Percentiles rank a stretch among this genome's conserved stretches.
phyloP scores from a whole-genome alignment of 2,797 vertebrate species.

The Xenops minutus region DNA sequence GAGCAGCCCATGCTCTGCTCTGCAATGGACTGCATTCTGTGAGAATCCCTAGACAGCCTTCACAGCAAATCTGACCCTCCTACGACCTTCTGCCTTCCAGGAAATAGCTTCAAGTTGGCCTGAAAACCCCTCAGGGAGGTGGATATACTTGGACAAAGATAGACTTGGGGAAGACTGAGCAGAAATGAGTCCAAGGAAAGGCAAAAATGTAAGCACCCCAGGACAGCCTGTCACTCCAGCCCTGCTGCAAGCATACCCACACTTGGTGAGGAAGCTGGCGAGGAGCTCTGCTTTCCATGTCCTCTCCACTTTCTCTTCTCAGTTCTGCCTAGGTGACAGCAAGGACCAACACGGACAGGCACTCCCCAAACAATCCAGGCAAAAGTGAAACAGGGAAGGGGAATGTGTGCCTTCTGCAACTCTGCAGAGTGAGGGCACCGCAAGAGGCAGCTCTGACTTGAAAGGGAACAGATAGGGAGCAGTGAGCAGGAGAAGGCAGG shows the following conservation, averaged over 20 bases:
- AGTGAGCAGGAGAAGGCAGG: neutral
- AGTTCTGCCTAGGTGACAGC: neutral
- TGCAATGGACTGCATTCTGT: neutral
- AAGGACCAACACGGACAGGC: fast-evolving
- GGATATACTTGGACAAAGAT: neutral
- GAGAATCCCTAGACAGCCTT: neutral
- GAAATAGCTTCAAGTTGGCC: neutral
- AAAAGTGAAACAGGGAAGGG: conserved; percentile 45
- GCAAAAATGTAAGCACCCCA: neutral
- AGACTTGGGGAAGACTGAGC: neutral
- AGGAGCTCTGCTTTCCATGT: neutral
- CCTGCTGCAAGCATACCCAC: neutral
- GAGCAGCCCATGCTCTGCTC: neutral
- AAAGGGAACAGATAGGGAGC: neutral
- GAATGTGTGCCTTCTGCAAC: neutral
- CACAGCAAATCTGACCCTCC: neutral
- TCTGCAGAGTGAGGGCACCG: fast-evolving
- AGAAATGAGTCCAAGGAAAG: neutral
- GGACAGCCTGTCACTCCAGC: neutral
- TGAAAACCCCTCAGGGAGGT: neutral
- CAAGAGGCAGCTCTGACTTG: fast-evolving
- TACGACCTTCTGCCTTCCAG: neutral
- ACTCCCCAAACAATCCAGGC: neutral
- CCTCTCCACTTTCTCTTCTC: neutral
- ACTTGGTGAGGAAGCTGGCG: neutral